Percentiles rank a stretch among this genome's conserved stretches.
These are phyloP conservation scores for Resseliella maxima DNA, from an alignment of 2,888 invertebrate genomes.

Conservation along the genomic window DNA sequence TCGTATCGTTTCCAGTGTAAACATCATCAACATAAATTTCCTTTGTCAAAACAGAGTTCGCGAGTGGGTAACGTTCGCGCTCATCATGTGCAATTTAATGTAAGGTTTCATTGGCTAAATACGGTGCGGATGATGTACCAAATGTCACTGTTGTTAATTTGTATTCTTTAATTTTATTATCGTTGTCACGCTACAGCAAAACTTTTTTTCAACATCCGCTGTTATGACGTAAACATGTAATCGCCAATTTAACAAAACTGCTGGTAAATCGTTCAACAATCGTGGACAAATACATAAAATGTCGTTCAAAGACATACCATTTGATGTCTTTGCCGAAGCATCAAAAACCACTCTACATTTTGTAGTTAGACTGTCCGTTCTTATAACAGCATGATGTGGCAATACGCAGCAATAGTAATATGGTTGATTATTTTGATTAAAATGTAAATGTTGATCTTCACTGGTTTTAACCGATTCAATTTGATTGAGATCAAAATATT, in stretches of 20 bases:
- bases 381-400: not conserved
- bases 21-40: slow-evolving; percentile 23
- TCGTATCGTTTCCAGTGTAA: not conserved
- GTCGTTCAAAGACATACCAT: slow-evolving; percentile 57
- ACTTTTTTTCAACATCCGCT: slow-evolving; percentile 58
- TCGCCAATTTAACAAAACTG: slow-evolving; percentile 18
- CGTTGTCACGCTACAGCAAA: too few species aligned
- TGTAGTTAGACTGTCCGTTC: not conserved
- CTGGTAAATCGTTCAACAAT: not conserved
- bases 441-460: too few species aligned
- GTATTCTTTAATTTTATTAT: too few species aligned
- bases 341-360: too few species aligned
- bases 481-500: too few species aligned
- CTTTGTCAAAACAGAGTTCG: not conserved
- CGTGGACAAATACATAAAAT: slow-evolving; percentile 56
- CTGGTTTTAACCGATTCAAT: too few species aligned
- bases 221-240: not conserved
- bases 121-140: slow-evolving; percentile 60
- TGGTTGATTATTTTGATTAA: too few species aligned
- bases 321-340: not conserved
- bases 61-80: not conserved
- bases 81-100: slow-evolving; percentile 58
- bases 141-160: slow-evolving; percentile 60
- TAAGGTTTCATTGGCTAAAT: slow-evolving; percentile 59
- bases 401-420: not conserved